phyloP scores from a whole-genome alignment of 2,888 invertebrate species.

The Drosophila anceps region DNA sequence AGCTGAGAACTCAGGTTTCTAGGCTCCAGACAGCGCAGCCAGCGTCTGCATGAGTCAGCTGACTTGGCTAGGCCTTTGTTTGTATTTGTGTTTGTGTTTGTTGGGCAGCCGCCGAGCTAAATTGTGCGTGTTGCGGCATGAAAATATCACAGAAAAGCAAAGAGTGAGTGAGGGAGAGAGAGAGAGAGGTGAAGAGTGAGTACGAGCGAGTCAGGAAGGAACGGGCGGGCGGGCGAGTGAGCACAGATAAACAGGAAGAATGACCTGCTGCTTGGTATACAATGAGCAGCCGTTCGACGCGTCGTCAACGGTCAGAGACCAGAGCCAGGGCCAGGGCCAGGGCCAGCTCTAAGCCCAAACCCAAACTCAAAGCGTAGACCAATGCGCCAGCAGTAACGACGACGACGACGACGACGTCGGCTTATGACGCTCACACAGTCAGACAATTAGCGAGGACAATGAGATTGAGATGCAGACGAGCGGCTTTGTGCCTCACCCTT shows the following conservation, averaged over 20 bases:
- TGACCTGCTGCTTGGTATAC: constrained; percentile 77
- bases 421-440: constrained; percentile 74
- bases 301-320: constrained; percentile 39
- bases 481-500: constrained; percentile 58
- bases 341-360: constrained; percentile 30
- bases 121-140: constrained; percentile 82
- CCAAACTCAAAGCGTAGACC: constrained; percentile 37
- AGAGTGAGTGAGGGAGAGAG: constrained; percentile 19
- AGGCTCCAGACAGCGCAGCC: constrained; percentile 29
- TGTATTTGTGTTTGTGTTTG: constrained; percentile 39
- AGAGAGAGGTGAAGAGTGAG: constrained; percentile 1
- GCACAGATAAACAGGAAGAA: constrained; percentile 79
- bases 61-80: constrained; percentile 65
- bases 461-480: constrained; percentile 80
- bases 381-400: constrained; percentile 64
- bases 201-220: constrained; percentile 23
- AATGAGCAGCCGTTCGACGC: constrained; percentile 44
- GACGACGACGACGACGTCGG: constrained; percentile 52
- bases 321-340: constrained; percentile 28
- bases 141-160: constrained; percentile 55
- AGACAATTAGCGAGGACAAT: constrained; percentile 82
- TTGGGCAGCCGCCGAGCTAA: constrained; percentile 61
- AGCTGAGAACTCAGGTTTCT: constrained; percentile 24
- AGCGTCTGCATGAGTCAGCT: constrained; percentile 73
- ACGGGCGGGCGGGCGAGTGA: constrained; percentile 5